Percentiles rank a stretch among this genome's conserved stretches.
Conservation (phyloP, 1,140 invertebrate species). For the Magallana gigas region DNA sequence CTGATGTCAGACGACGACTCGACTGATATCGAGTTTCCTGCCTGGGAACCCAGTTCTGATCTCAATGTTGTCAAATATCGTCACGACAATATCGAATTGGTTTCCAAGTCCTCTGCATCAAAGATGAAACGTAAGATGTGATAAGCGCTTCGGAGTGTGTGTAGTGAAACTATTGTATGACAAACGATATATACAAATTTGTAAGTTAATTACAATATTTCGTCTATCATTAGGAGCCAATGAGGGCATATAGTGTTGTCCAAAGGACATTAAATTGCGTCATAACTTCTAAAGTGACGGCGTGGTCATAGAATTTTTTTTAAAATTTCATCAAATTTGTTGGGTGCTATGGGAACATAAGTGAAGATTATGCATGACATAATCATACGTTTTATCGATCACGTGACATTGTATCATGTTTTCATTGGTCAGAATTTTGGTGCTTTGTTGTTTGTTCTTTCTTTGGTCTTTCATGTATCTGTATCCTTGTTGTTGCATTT, state of each 20-base stretch:
- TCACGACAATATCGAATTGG: conserved; percentile 22
- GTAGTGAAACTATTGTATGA: no score
- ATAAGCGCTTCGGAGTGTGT: no score
- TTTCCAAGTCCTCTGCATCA: conserved; percentile 19
- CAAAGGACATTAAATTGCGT: background rate
- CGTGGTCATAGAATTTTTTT: background rate
- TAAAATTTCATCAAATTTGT: background rate
- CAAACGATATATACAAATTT: no score
- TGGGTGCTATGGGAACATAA: conserved; percentile 25
- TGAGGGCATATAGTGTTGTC: background rate
- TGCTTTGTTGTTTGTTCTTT: conserved; percentile 27
- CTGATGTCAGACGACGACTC: background rate
- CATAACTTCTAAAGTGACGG: background rate
- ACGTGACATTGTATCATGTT: background rate
- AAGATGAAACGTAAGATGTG: conserved; percentile 5
- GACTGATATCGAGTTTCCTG: background rate
- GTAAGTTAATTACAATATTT: no score
- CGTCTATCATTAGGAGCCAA: no score
- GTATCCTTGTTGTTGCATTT: background rate
- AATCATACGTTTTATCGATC: background rate
- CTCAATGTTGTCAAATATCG: conserved; percentile 29
- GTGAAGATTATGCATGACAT: conserved; percentile 3
- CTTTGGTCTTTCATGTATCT: conserved; percentile 12
- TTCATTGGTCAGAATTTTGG: conserved; percentile 22
- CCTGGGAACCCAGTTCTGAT: conserved; percentile 14